A percentile compares a stretch with the other conserved stretches of the same genome.
phyloP scores from a whole-genome alignment of 30 jellyfish, hydroid and myxozoan species.

The Clytia hemisphaerica region DNA sequence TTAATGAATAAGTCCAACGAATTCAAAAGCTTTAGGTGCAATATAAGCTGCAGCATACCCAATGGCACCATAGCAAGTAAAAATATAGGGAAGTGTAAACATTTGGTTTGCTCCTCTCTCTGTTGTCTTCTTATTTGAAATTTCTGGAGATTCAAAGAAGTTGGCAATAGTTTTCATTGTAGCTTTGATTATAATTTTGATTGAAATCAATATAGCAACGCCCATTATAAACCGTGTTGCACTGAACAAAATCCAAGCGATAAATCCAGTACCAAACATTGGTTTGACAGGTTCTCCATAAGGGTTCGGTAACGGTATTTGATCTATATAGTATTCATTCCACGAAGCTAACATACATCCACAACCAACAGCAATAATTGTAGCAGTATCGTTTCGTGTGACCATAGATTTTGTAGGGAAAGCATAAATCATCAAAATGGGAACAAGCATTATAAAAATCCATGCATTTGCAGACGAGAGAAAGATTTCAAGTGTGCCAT shows the following conservation, averaged over 20 bases:
- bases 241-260: constrained; percentile 32
- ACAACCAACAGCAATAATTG: constrained; percentile 79
- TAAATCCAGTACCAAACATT: constrained; percentile 14
- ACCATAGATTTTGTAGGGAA: constrained; percentile 88
- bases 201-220: constrained; percentile 60
- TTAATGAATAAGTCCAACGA: constrained; percentile 41
- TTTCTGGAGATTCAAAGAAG: constrained; percentile 38
- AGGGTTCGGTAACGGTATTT: constrained; percentile 76
- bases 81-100: constrained; percentile 55
- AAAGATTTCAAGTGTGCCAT: constrained; percentile 57
- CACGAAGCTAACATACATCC: constrained; percentile 80
- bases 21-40: constrained; percentile 68
- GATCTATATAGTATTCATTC: constrained; percentile 66
- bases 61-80: constrained; percentile 63
- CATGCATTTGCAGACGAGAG: constrained; percentile 66
- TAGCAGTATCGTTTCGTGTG: constrained; percentile 89
- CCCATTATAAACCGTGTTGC: constrained; percentile 57
- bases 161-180: constrained; percentile 19
- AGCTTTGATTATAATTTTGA: constrained; percentile 51
- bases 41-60: constrained; percentile 84
- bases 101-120: constrained; percentile 17
- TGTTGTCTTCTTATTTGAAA: constrained; percentile 45
- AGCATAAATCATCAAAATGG: constrained; percentile 47
- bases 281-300: constrained; percentile 70
- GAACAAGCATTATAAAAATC: constrained; percentile 47